phyloP scores from a whole-genome alignment of 2,113 vertebrate species.

The Lophochroa leadbeateri region DNA sequence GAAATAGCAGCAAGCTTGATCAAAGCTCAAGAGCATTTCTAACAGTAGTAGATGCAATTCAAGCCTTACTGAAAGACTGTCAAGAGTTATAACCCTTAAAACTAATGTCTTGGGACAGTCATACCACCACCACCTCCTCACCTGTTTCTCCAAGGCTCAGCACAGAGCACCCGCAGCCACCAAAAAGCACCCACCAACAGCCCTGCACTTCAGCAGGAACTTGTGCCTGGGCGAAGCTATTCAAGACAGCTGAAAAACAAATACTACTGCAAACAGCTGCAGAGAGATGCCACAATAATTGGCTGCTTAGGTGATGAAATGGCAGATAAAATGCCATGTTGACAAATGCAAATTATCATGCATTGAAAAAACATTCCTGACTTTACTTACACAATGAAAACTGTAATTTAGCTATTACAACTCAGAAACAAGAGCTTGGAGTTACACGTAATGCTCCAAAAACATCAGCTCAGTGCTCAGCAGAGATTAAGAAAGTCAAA shows the following conservation, averaged over 20 bases:
- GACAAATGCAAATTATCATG: constrained; percentile 21
- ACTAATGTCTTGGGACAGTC: background rate
- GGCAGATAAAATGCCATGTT: constrained; percentile 8
- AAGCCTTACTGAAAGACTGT: background rate
- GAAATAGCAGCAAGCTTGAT: background rate
- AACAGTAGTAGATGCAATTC: background rate
- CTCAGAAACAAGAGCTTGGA: background rate
- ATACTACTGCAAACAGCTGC: background rate
- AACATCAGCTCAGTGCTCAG: background rate
- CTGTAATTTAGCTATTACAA: constrained; percentile 45
- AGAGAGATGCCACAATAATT: background rate
- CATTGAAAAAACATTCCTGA: background rate
- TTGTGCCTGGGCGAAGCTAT: rapidly evolving
- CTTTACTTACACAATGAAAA: constrained; percentile 20
- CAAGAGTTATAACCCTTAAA: background rate
- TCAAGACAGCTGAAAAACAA: background rate
- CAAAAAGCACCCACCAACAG: rapidly evolving
- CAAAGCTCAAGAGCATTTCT: background rate
- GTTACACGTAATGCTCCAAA: background rate
- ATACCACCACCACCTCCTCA: too few species aligned
- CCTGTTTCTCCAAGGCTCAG: background rate
- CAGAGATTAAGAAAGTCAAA: constrained; percentile 18
- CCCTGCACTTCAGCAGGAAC: background rate
- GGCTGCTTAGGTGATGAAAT: constrained; percentile 20
- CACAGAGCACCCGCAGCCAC: background rate